A percentile compares a stretch with the other conserved stretches of the same genome.
Conservation (phyloP, 2,888 invertebrate species). For the Onthophagus sagittarius region DNA sequence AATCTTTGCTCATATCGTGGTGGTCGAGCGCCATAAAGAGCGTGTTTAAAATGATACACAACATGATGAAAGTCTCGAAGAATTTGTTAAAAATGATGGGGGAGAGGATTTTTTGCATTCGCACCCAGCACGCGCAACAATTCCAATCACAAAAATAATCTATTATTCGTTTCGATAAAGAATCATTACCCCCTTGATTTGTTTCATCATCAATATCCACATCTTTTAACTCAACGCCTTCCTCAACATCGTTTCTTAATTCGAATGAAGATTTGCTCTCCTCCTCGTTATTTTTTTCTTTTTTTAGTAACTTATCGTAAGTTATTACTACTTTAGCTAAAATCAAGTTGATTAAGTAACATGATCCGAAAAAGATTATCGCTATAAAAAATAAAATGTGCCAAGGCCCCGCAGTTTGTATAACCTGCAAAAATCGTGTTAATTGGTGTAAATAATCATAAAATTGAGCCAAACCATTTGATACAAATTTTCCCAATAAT, state of each 20-base stretch:
- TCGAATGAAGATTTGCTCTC: slow-evolving; percentile 87
- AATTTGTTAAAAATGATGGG: slow-evolving; percentile 96
- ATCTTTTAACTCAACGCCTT: slow-evolving; percentile 55
- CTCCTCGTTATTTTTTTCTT: slow-evolving; percentile 93
- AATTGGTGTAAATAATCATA: background rate
- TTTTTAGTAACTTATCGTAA: slow-evolving; percentile 96
- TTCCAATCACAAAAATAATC: slow-evolving; percentile 96
- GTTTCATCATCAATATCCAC: slow-evolving; percentile 91
- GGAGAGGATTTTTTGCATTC: slow-evolving; percentile 83
- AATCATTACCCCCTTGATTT: slow-evolving; percentile 82
- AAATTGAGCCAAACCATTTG: slow-evolving; percentile 67
- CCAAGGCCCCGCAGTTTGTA: slow-evolving; percentile 94
- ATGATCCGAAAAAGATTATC: slow-evolving; percentile 97
- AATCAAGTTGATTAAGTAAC: slow-evolving; percentile 98
- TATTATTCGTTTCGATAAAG: slow-evolving; percentile 72
- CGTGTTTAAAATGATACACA: slow-evolving; percentile 97
- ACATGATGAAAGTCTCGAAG: slow-evolving; percentile 95
- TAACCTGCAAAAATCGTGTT: slow-evolving; percentile 59
- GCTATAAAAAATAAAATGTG: slow-evolving; percentile 98
- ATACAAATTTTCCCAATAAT: slow-evolving; percentile 98
- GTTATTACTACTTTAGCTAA: slow-evolving; percentile 99
- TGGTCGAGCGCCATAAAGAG: slow-evolving; percentile 97
- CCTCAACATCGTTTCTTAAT: slow-evolving; percentile 69
- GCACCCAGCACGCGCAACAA: slow-evolving; percentile 90
- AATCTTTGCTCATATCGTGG: slow-evolving; percentile 85